Evolutionary conservation across 2,797 vertebrate genomes (phyloP).

Genomic region (Buphagus erythrorhynchus): DNA sequence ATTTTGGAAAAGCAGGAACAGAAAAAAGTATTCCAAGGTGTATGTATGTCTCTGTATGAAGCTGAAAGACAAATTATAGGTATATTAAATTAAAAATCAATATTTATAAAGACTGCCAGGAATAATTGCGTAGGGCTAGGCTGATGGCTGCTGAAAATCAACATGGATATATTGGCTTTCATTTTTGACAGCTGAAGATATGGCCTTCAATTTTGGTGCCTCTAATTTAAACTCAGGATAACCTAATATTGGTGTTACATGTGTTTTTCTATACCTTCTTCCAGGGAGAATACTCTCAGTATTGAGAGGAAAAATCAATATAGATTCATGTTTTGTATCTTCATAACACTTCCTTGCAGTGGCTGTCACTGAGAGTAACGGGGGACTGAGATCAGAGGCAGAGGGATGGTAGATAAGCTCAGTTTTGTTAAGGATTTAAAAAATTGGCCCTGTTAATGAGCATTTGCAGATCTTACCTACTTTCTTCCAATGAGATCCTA

Average conservation of each 20-base stretch:
- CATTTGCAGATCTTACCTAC: neutral
- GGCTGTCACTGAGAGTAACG: neutral
- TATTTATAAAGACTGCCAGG: neutral
- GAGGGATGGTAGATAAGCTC: neutral
- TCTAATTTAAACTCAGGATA: neutral
- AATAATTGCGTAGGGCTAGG: neutral
- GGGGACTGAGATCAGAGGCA: neutral
- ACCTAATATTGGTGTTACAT: neutral
- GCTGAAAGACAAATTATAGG: neutral
- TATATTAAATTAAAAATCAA: neutral
- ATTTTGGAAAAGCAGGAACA: neutral
- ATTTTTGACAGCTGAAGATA: neutral
- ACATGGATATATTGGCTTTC: neutral
- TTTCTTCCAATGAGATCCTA: neutral
- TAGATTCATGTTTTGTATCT: neutral
- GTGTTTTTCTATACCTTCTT: neutral
- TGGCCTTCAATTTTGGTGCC: neutral
- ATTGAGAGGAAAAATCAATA: conserved; percentile 19
- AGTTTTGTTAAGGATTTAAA: neutral
- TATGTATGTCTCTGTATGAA: neutral
- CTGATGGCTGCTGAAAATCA: neutral
- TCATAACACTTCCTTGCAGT: neutral
- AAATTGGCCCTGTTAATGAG: neutral
- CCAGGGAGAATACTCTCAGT: neutral
- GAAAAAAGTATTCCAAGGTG: neutral